These are phyloP conservation scores for Dendrolimus houi DNA, from an alignment of 2,888 invertebrate species.

Conservation along the genomic window DNA sequence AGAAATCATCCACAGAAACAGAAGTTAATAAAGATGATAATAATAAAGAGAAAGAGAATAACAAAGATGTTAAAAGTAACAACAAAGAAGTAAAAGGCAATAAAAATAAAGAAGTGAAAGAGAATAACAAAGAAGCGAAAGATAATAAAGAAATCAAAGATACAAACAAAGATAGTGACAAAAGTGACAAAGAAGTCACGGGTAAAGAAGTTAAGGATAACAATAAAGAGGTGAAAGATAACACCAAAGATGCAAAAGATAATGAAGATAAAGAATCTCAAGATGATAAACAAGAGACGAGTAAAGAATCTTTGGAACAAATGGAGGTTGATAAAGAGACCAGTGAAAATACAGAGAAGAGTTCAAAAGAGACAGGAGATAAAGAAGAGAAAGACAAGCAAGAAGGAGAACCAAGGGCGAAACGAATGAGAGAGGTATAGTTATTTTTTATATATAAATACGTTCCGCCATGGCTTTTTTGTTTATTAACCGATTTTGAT, in stretches of 20 bases:
- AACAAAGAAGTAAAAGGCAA: conserved; percentile 1
- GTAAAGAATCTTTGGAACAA: conserved; percentile 6
- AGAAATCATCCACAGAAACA: conserved; percentile 10
- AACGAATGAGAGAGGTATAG: conserved; percentile 61
- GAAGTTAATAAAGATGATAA: conserved; percentile 10
- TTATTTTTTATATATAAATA: background rate
- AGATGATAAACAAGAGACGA: conserved; percentile 7
- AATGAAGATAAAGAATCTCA: conserved; percentile 5
- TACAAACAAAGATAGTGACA: conserved; percentile 7
- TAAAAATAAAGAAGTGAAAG: conserved; percentile 6
- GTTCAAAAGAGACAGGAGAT: conserved; percentile 13
- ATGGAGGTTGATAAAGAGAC: conserved; percentile 5
- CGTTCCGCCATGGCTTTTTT: no score
- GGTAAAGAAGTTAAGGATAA: conserved; percentile 9
- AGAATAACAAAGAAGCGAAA: conserved; percentile 7
- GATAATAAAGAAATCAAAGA: conserved; percentile 6
- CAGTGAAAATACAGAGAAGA: conserved; percentile 9
- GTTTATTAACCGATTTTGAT: no score
- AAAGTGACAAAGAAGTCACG: conserved; percentile 7
- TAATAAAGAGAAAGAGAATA: conserved; percentile 12
- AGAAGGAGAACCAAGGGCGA: conserved; percentile 56
- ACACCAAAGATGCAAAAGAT: conserved; percentile 4
- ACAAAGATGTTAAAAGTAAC: conserved; percentile 16
- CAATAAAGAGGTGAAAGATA: conserved; percentile 1
- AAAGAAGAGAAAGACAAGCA: conserved; percentile 25